phyloP scores from a whole-genome alignment of 1,140 invertebrate species.

The Heliothis virescens region DNA sequence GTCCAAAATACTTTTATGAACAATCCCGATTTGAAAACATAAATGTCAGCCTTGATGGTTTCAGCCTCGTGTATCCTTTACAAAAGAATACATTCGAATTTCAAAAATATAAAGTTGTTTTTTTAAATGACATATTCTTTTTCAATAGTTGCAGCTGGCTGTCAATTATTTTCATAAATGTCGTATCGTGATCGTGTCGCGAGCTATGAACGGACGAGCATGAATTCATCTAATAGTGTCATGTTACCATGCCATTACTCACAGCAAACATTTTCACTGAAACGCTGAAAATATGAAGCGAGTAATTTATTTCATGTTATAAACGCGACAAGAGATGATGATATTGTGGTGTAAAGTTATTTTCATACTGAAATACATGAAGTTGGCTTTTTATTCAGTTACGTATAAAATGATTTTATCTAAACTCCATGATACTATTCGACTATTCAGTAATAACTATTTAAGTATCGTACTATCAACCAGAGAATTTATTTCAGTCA shows the following conservation, averaged over 20 bases:
- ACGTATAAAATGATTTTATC: not conserved
- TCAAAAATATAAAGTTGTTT: too few species aligned
- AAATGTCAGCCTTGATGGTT: too few species aligned
- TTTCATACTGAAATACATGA: constrained; percentile 24
- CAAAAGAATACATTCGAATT: too few species aligned
- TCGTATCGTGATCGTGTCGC: constrained; percentile 53
- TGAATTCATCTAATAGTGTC: constrained; percentile 63
- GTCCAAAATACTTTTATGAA: not conserved
- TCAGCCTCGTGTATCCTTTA: too few species aligned
- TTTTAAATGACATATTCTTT: too few species aligned
- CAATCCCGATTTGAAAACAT: too few species aligned
- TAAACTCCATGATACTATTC: not conserved
- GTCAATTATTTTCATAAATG: not conserved
- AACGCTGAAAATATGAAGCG: constrained; percentile 56
- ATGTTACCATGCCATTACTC: constrained; percentile 65
- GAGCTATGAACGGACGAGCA: constrained; percentile 39
- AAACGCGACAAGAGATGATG: constrained; percentile 22
- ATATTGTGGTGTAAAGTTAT: constrained; percentile 30
- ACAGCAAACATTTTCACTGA: constrained; percentile 62
- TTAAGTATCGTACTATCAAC: not conserved
- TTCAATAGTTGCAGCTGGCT: not conserved
- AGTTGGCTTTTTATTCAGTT: not conserved
- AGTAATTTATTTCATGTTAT: constrained; percentile 58
- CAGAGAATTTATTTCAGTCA: too few species aligned
- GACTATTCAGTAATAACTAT: too few species aligned